Percentiles rank a stretch among this genome's conserved stretches.
These are phyloP conservation scores for Dascillus cervinus DNA, from an alignment of 2,888 invertebrate genomes.

Conservation along the genomic window DNA sequence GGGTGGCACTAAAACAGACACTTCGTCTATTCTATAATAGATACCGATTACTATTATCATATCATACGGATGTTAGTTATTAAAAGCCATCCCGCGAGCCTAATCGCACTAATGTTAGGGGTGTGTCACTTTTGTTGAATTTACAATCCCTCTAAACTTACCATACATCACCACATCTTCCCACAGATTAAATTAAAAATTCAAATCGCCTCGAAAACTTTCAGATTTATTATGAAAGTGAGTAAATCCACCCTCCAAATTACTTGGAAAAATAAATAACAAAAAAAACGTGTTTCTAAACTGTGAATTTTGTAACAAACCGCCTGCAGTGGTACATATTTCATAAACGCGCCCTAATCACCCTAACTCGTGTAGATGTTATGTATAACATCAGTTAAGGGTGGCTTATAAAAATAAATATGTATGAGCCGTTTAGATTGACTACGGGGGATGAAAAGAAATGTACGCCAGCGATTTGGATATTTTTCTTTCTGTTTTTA, in stretches of 20 bases:
- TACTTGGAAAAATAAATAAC: no score
- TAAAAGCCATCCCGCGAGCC: constrained; percentile 40
- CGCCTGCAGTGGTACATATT: constrained; percentile 1
- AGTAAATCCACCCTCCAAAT: no score
- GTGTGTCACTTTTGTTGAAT: constrained; percentile 25
- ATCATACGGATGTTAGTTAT: constrained; percentile 42
- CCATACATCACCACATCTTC: no score
- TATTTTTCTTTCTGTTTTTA: constrained; percentile 11
- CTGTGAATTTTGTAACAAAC: not conserved
- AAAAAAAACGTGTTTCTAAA: no score
- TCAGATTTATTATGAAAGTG: not conserved
- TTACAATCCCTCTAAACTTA: constrained; percentile 20
- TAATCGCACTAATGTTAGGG: constrained; percentile 41
- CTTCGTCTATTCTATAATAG: constrained; percentile 22
- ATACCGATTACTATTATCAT: constrained; percentile 38
- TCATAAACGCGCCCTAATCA: constrained; percentile 15
- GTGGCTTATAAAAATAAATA: constrained; percentile 24
- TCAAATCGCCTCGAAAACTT: constrained; percentile 1
- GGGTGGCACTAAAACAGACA: constrained; percentile 20
- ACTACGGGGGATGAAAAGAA: constrained; percentile 19
- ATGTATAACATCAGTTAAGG: constrained; percentile 22
- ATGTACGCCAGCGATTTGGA: constrained; percentile 10
- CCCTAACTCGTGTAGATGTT: constrained; percentile 19
- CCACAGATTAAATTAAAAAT: constrained; percentile 1
- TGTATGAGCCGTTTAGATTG: constrained; percentile 21